A percentile compares a stretch with the other conserved stretches of the same genome.
Conservation (phyloP, 2,888 invertebrate species). For the Dynastes maya region DNA sequence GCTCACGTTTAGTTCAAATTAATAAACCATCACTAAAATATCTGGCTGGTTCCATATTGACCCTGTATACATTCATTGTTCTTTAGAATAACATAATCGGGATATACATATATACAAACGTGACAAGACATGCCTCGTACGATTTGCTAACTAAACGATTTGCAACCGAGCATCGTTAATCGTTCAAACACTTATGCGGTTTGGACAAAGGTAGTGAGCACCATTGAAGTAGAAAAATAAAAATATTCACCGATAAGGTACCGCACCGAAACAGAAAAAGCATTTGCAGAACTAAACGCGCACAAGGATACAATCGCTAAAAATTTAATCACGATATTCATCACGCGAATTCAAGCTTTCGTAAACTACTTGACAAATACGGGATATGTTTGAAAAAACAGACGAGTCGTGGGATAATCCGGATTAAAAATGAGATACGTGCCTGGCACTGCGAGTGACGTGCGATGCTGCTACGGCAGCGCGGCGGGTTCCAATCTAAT, state of each 20-base stretch:
- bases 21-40: no score
- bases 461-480: conserved; percentile 60
- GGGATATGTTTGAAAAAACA: conserved; percentile 59
- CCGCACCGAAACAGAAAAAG: neutral
- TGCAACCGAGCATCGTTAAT: conserved; percentile 18
- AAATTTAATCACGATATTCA: conserved; percentile 51
- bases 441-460: conserved; percentile 63
- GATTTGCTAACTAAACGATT: conserved; percentile 2
- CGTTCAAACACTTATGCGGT: conserved; percentile 8
- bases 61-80: no score
- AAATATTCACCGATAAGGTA: conserved; percentile 16
- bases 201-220: conserved; percentile 17
- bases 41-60: no score
- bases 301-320: conserved; percentile 38
- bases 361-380: conserved; percentile 56
- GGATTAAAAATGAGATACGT: conserved; percentile 71
- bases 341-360: conserved; percentile 50
- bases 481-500: conserved; percentile 63
- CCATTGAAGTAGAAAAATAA: conserved; percentile 16
- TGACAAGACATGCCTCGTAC: neutral
- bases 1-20: no score
- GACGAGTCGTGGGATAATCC: conserved; percentile 63
- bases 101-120: no score
- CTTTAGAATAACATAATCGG: no score
- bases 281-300: conserved; percentile 24